A percentile compares a stretch with the other conserved stretches of the same genome.
Evolutionary conservation across 2,888 invertebrate species (phyloP).

Genomic region (Fragum fragum): DNA sequence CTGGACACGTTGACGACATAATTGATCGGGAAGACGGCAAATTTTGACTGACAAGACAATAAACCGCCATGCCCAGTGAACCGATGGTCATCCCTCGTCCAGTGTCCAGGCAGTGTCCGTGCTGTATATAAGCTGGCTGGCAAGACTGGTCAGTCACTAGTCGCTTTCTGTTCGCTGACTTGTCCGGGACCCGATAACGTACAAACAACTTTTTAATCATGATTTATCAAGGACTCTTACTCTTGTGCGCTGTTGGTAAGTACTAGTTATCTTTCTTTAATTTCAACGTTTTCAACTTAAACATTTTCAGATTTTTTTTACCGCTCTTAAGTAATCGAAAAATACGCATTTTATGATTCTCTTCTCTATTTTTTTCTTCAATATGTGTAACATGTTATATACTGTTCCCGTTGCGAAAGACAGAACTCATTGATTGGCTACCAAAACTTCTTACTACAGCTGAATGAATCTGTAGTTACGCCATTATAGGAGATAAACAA

Average conservation of each 20-base stretch:
- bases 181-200: neutral
- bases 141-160: neutral
- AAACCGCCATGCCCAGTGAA: neutral
- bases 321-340: too few species aligned
- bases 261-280: neutral
- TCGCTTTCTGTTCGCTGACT: neutral
- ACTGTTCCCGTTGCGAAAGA: too few species aligned
- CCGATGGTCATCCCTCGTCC: neutral
- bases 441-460: too few species aligned
- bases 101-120: neutral
- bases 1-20: neutral
- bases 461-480: too few species aligned
- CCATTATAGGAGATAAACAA: too few species aligned
- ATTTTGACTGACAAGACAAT: slow-evolving; percentile 2
- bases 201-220: neutral
- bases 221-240: slow-evolving; percentile 41
- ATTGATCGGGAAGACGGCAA: neutral
- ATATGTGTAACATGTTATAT: too few species aligned
- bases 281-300: too few species aligned
- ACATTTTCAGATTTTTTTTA: too few species aligned
- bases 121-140: neutral
- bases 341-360: too few species aligned
- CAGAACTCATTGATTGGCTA: too few species aligned
- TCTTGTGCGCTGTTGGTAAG: slow-evolving; percentile 53
- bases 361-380: too few species aligned